A percentile compares a stretch with the other conserved stretches of the same genome.
Conservation (phyloP, 1,140 invertebrate genomes). For the Batillaria attramentaria region DNA sequence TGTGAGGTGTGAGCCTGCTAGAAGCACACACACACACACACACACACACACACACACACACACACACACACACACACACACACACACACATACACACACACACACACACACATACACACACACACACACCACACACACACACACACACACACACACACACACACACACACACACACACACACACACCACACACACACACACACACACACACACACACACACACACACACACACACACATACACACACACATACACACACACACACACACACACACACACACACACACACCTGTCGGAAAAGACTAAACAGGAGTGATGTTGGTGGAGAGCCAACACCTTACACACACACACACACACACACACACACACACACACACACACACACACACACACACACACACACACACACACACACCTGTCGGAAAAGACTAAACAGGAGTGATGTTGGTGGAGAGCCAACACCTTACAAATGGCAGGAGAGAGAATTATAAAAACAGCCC, state of each 20-base stretch:
- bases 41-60: slow-evolving; percentile 1
- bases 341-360: neutral
- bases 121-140: neutral
- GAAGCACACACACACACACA: neutral
- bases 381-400: neutral
- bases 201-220: neutral
- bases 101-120: neutral
- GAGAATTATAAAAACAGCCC: no score
- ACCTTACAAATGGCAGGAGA: no score
- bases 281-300: neutral
- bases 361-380: neutral
- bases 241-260: neutral
- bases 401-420: neutral
- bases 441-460: no score
- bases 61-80: neutral
- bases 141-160: neutral
- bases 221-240: neutral
- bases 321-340: no score
- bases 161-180: neutral
- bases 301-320: neutral
- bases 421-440: neutral
- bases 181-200: neutral
- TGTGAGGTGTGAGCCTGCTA: neutral
- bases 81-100: neutral
- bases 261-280: neutral